Conservation (phyloP, 37 sponge, comb jelly and placozoan genomes). For the Cladorhizidae sp. region DNA sequence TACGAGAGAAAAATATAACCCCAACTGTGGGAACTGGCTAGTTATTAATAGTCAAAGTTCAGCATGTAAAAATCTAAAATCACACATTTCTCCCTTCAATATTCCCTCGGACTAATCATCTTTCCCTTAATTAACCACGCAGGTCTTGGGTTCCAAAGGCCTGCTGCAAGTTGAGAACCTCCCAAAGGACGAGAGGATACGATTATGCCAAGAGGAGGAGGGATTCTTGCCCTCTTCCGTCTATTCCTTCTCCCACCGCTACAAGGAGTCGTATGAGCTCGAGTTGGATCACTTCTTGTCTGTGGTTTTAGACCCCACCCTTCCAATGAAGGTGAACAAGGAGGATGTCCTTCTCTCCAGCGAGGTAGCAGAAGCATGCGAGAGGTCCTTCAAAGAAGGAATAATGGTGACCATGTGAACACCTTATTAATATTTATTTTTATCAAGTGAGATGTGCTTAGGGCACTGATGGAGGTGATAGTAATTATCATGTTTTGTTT, state of each 20-base stretch:
- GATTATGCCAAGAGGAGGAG: slow-evolving; percentile 4
- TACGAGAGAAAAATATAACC: too few species aligned
- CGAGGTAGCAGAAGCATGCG: slow-evolving; percentile 63
- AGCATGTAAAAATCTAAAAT: too few species aligned
- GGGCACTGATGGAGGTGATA: neutral
- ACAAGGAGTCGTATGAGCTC: slow-evolving; percentile 33
- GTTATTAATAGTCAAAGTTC: too few species aligned
- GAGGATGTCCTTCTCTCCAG: slow-evolving; percentile 39
- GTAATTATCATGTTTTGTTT: too few species aligned
- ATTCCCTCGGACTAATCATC: too few species aligned
- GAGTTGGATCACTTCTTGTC: slow-evolving; percentile 65
- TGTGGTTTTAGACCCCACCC: slow-evolving; percentile 40
- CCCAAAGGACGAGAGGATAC: slow-evolving; percentile 24
- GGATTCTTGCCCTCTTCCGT: slow-evolving; percentile 2
- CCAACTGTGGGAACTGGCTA: too few species aligned
- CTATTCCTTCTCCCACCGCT: slow-evolving; percentile 82
- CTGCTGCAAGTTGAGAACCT: slow-evolving; percentile 64
- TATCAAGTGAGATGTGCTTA: too few species aligned
- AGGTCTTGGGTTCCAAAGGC: slow-evolving; percentile 77
- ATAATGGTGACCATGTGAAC: slow-evolving; percentile 13
- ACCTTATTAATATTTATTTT: too few species aligned
- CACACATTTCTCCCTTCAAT: too few species aligned
- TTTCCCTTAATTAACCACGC: too few species aligned
- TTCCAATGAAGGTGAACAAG: slow-evolving; percentile 14
- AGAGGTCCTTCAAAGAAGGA: slow-evolving; percentile 46